A percentile compares a stretch with the other conserved stretches of the same genome.
Conservation (phyloP, 2,797 vertebrate species). For the Oceanodroma leucorhoa region DNA sequence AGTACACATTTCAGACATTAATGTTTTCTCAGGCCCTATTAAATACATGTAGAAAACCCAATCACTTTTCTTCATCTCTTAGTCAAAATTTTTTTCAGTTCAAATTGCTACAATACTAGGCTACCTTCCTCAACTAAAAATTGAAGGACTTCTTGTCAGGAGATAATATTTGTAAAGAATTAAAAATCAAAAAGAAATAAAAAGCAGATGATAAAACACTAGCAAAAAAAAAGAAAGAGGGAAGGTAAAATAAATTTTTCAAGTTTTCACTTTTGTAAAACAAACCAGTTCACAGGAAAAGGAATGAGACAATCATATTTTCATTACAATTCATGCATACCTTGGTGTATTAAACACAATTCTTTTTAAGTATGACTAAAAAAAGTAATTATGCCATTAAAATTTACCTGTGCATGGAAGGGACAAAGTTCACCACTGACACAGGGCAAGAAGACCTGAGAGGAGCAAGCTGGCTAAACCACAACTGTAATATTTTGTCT, state of each 20-base stretch:
- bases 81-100: background rate
- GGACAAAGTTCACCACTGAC: background rate
- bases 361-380: background rate
- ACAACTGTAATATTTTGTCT: background rate
- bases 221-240: background rate
- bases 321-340: background rate
- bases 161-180: background rate
- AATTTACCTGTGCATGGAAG: background rate
- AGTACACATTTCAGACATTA: background rate
- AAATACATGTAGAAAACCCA: background rate
- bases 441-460: rapidly evolving
- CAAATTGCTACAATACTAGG: background rate
- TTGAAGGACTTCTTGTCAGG: background rate
- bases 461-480: background rate
- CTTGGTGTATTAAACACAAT: background rate
- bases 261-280: background rate
- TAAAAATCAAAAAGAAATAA: background rate
- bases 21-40: background rate
- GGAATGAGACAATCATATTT: background rate
- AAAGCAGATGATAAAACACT: background rate
- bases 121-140: background rate
- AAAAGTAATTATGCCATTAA: background rate
- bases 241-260: background rate
- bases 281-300: background rate
- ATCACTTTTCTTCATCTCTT: background rate